Percentiles rank a stretch among this genome's conserved stretches.
Evolutionary conservation across 2,113 vertebrate species (phyloP).

Genomic region (Puntigrus tetrazona): DNA sequence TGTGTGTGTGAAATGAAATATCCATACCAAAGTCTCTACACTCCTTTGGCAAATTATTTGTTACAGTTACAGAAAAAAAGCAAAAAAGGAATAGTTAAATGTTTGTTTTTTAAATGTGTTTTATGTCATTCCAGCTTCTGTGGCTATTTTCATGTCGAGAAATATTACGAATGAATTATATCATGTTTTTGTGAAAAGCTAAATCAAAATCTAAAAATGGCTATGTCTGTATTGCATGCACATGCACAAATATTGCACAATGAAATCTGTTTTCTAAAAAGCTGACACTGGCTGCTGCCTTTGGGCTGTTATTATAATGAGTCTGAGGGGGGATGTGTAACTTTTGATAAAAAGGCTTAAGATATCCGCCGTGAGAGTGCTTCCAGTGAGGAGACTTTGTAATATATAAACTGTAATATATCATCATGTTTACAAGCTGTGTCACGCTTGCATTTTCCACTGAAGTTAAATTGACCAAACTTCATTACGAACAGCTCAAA

Average conservation of each 20-base stretch:
- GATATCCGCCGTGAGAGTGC: background rate
- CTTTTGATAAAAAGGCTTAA: background rate
- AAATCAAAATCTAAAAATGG: background rate
- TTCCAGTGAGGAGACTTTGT: conserved; percentile 6
- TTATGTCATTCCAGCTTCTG: too few relatives aligned
- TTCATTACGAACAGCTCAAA: background rate
- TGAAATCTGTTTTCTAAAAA: background rate
- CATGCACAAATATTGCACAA: background rate
- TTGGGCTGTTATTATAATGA: background rate
- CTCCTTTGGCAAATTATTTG: background rate
- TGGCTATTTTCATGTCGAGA: too few relatives aligned
- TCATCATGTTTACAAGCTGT: conserved; percentile 13
- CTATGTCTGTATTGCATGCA: background rate
- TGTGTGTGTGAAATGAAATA: too few relatives aligned
- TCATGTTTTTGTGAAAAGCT: background rate
- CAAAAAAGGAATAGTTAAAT: background rate
- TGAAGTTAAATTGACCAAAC: conserved; percentile 7
- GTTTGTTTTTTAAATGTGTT: too few relatives aligned
- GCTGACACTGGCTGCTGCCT: background rate
- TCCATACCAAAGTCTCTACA: background rate
- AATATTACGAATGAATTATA: too few relatives aligned
- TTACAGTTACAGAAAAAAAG: background rate
- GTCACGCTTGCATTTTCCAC: background rate
- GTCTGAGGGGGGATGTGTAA: background rate
- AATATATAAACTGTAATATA: background rate